Evolutionary conservation across 2,888 invertebrate species (phyloP), one percentile per base, ranked within the genome.

Genomic region (Orthonevra nobilis): DNA sequence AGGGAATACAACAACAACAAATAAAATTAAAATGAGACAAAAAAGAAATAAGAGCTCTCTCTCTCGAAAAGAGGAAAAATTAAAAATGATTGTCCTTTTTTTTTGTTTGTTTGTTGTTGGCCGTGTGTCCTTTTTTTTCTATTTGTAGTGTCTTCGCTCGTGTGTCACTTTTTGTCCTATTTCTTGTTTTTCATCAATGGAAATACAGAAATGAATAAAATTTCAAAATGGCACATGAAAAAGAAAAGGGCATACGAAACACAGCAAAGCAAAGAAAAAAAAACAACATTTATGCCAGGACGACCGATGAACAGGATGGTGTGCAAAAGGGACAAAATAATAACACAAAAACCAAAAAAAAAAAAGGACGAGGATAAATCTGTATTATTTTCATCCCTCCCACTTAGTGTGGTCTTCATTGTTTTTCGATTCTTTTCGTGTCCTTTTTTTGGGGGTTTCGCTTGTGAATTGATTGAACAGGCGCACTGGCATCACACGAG

Each of bases 171-270:
- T 77, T 61, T 73, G 79, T 79, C 79, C 79, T 73, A 73, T 73
- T 79, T 79, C 50, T 79, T 73, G 66, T 79, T 79, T 79, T 79
- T 79, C 79, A 68, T 79, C 79, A 79, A 79, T 79, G 79, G 73
- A 79, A 79, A 79, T 79, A 68, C 54, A 79, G 79, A 79, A 79
- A 79, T 79, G 73, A 79, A 79, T 79, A 79, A 46, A 73, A 73
- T 79, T 79, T 79, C 79, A 79, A 79, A 79, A 79, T 79, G 79
- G 79, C 79, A 79, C 73, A 66, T 73, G 61, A 61, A 73, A 54
- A 56, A 34, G 15, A 48, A 50, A 32, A 28, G 40, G 14, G 14
- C 44, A 44, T 10, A 42, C 7, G 4, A 46, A 10, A 17, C 50
- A 34, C 36, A 23, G 26, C 28, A 34, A 34, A 60, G 2, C 30